Base-by-base conservation (phyloP, 2,888 invertebrate species). In the Lepas anatifera region DNA sequence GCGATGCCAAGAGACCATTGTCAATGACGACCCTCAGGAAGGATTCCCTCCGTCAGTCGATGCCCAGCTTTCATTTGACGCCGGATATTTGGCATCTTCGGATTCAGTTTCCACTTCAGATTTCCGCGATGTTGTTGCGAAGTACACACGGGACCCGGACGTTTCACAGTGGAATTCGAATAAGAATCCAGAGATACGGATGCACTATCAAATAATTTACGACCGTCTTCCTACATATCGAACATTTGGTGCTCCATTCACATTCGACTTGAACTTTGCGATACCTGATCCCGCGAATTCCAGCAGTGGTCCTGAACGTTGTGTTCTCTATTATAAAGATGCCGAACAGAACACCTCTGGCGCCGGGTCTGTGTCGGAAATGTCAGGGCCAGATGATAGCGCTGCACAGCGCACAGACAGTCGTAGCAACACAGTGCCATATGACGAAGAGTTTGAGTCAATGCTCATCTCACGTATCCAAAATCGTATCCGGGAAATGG, bases 401-500 rank as follows among this genome's bases (percentile, higher is more conserved):
- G 18, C 48, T n/a, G 48, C 11, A 8, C 18, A 6, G 18, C 48
- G 25, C 25, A 48, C 48, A 48, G 58, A 58, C 18, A 32, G 58
- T 13, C 58, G 22, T 18, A 58, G 58, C 27, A 32, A 32, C 13
- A 22, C 13, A 1, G 4, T 18, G 1, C 32, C 27, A 3, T 58
- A 32, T 22, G 58, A 58, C 18, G 58, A 58, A 6, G 32, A 4
- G 18, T 58, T 58, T 32, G 58, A 58, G 13, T 29, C 11, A 2
- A 58, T 58, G 58, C 58, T 58, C 32, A 58, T 58, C 18, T 22
- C 13, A 18, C 58, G 58, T 18, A 32, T 58, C 13, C 46, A 68
- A 46, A 48, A 46, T n/a, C 68, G 68, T n/a, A 46, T 32, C 22
- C 68, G 48, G 18, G 48, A 46, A n/a, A 16, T 68, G 27, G 68